A percentile compares a stretch with the other conserved stretches of the same genome.
Conservation (phyloP, 2,797 vertebrate genomes). For the Chaetophractus vellerosus region DNA sequence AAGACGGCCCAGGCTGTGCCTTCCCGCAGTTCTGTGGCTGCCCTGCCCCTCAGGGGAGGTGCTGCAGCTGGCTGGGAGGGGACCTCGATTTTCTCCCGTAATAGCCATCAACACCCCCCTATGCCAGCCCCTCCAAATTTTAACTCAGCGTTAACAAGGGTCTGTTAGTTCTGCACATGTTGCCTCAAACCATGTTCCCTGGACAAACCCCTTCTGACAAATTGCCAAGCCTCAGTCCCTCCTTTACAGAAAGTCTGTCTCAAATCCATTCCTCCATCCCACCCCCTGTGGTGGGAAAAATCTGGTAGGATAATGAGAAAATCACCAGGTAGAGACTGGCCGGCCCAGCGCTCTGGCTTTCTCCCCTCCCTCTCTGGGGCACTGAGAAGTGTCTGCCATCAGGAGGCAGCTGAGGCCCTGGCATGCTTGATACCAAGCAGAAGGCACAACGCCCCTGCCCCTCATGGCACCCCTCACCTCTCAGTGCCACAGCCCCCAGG, state of each 20-base stretch:
- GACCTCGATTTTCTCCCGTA: fast-evolving
- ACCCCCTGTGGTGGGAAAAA: not conserved
- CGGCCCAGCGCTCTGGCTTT: not conserved
- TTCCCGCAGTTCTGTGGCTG: not conserved
- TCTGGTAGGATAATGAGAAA: slow-evolving; percentile 51
- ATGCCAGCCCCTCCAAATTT: not conserved
- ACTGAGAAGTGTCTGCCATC: not conserved
- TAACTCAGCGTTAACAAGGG: not conserved
- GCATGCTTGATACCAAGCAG: not conserved
- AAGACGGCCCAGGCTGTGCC: not conserved
- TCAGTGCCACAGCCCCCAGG: not conserved
- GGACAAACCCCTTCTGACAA: not conserved
- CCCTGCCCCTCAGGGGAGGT: not conserved
- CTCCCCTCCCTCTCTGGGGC: not conserved
- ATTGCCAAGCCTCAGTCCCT: not conserved
- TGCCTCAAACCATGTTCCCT: not conserved
- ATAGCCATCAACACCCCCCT: fast-evolving
- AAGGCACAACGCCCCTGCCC: not conserved
- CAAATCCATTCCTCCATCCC: not conserved
- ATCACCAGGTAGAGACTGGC: not conserved
- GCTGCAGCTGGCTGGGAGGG: no score
- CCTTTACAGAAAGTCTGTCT: not conserved
- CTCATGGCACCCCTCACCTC: not conserved
- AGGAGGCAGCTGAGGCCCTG: not conserved
- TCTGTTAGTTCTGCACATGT: not conserved